Percentiles rank a stretch among this genome's conserved stretches.
phyloP scores from a whole-genome alignment of 1,140 invertebrate genomes.

The Schmidtea mediterranea region DNA sequence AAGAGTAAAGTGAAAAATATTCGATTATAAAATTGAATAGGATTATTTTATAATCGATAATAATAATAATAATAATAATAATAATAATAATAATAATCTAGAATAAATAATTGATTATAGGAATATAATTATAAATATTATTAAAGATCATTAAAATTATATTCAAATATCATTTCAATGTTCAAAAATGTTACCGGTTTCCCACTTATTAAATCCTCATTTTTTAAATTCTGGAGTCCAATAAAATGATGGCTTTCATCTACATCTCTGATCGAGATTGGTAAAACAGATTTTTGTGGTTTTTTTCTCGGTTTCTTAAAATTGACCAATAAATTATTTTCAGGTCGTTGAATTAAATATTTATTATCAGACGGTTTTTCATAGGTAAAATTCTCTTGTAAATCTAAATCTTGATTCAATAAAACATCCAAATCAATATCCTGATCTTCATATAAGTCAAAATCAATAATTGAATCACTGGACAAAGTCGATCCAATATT shows the following conservation, averaged over 20 bases:
- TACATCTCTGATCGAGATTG: not conserved
- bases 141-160: no score
- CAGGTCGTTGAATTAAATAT: not conserved
- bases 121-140: no score
- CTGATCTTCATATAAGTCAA: not conserved
- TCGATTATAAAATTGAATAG: no score
- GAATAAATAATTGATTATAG: no score
- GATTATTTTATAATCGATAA: no score
- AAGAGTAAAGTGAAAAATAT: no score
- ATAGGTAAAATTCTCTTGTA: no score
- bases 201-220: not conserved
- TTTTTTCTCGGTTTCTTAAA: not conserved
- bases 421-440: not conserved
- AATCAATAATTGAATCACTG: not conserved
- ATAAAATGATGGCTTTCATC: not conserved
- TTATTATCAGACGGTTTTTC: not conserved
- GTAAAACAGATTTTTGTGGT: not conserved
- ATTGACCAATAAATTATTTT: not conserved
- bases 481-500: not conserved
- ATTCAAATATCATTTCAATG: no score
- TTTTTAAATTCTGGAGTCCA: not conserved
- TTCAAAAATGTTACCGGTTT: not conserved
- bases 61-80: no score
- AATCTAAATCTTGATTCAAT: not conserved
- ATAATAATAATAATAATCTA: no score